Evolutionary conservation across 2,888 invertebrate genomes (phyloP).

Genomic region (Lepidochitona cinerea): DNA sequence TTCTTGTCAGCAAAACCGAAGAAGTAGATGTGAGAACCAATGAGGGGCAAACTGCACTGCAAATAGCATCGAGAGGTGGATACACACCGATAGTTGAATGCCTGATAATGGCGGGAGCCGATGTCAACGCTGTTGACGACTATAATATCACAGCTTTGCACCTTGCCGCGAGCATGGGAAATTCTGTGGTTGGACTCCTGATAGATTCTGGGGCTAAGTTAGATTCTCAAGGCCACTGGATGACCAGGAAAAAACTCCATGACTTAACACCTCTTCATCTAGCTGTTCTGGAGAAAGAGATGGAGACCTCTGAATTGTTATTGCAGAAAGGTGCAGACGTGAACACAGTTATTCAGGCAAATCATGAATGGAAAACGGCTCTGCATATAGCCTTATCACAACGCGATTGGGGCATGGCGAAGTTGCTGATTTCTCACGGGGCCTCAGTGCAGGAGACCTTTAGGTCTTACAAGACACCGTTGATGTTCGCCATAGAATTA

Average conservation of each 20-base stretch:
- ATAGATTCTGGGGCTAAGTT: not conserved
- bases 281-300: not conserved
- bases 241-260: not conserved
- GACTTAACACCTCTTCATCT: not conserved
- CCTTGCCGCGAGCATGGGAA: not conserved
- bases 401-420: not conserved
- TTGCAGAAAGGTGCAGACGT: not conserved
- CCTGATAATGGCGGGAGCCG: conserved; percentile 47
- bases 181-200: not conserved
- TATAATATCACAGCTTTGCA: conserved; percentile 24
- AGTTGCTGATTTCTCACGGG: not conserved
- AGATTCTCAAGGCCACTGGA: not conserved
- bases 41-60: conserved; percentile 77
- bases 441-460: not conserved
- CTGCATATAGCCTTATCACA: not conserved
- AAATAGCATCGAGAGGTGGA: conserved; percentile 76
- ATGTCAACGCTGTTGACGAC: conserved; percentile 46
- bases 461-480: not conserved
- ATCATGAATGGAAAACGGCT: not conserved
- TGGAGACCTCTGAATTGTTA: not conserved
- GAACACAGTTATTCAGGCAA: not conserved
- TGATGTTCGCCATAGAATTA: not conserved
- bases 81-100: conserved; percentile 59
- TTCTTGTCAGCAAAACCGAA: not conserved
- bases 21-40: not conserved